These are phyloP conservation scores for Pseudorhombus dupliciocellatus DNA, from an alignment of 2,113 vertebrate genomes.

Conservation along the genomic window DNA sequence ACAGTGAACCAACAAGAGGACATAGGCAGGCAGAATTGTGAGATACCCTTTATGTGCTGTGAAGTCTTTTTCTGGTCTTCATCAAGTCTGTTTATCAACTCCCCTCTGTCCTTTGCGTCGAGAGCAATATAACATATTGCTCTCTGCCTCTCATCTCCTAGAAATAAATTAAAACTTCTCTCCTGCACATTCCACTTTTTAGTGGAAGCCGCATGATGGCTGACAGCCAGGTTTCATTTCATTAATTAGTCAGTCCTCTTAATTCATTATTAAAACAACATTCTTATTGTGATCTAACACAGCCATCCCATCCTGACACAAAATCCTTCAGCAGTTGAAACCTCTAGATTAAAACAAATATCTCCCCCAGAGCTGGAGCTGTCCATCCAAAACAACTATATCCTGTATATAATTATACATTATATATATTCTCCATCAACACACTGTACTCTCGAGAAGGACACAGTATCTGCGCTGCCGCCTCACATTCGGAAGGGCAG, in stretches of 20 bases:
- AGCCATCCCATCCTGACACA: neutral
- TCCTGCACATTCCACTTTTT: neutral
- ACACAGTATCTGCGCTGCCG: neutral
- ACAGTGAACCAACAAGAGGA: conserved; percentile 14
- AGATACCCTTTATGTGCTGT: conserved; percentile 11
- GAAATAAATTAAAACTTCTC: conserved; percentile 19
- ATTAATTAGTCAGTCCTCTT: conserved; percentile 25
- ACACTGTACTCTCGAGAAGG: neutral
- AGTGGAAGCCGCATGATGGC: conserved; percentile 1
- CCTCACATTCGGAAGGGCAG: conserved; percentile 1
- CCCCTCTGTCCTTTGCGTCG: neutral
- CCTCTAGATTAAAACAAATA: conserved; percentile 1
- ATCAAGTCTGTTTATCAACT: conserved; percentile 26
- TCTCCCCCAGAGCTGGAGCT: neutral
- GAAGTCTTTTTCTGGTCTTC: conserved; percentile 23
- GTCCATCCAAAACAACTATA: neutral
- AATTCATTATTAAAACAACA: conserved; percentile 30
- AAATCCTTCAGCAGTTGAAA: neutral
- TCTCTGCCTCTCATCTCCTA: neutral
- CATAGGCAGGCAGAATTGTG: conserved; percentile 10
- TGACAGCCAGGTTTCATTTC: conserved; percentile 26
- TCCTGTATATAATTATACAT: no score
- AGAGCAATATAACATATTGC: no score
- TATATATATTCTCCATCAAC: neutral
- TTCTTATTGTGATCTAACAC: neutral